Evolutionary conservation across 2,113 vertebrate species (phyloP).

Genomic region (Corynorhinus townsendii): DNA sequence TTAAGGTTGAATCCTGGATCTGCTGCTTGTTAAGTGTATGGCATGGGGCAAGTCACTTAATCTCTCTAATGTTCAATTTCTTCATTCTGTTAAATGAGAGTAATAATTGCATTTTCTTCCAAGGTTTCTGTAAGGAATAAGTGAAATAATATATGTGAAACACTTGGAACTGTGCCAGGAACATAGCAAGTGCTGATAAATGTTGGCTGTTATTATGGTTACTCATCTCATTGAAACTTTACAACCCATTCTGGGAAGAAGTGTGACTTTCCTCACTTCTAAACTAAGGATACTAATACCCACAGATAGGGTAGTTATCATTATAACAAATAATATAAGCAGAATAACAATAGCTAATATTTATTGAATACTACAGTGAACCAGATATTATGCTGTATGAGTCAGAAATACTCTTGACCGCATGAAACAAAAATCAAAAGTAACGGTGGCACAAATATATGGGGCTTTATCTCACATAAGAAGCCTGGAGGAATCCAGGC

Average conservation of each 20-base stretch:
- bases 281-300: background rate
- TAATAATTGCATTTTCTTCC: background rate
- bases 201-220: background rate
- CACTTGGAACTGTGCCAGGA: background rate
- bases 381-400: background rate
- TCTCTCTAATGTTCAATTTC: background rate
- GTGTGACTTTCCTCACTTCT: background rate
- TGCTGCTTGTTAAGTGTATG: background rate
- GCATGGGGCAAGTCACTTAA: background rate
- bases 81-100: slow-evolving; percentile 10
- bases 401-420: slow-evolving; percentile 1
- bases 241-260: background rate
- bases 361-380: background rate
- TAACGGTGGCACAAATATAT: background rate
- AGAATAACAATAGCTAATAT: slow-evolving; percentile 14
- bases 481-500: background rate
- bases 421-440: slow-evolving; percentile 7
- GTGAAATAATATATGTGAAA: background rate
- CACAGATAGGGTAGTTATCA: background rate
- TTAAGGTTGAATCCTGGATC: background rate
- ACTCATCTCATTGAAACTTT: background rate
- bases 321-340: background rate
- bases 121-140: background rate
- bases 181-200: background rate
- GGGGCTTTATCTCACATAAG: background rate